These are phyloP conservation scores for Mustela nigripes DNA, from an alignment of 2,113 vertebrate genomes.

Conservation along the genomic window DNA sequence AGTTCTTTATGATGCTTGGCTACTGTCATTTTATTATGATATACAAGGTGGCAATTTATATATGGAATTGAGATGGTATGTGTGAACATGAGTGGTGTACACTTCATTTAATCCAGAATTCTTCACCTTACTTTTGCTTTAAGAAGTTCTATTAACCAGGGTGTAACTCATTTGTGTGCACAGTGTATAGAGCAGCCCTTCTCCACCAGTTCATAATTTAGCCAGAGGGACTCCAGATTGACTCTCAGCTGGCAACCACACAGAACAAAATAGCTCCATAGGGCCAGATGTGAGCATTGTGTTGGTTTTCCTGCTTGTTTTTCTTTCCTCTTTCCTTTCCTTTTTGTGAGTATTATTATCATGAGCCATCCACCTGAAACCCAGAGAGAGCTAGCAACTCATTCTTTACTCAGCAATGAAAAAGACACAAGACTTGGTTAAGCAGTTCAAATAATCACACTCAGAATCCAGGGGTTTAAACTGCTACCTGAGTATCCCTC, in stretches of 20 bases:
- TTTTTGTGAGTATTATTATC: slow-evolving; percentile 54
- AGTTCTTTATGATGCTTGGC: background rate
- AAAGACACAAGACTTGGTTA: slow-evolving; percentile 68
- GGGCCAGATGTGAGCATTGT: background rate
- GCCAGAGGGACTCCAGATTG: slow-evolving; percentile 43
- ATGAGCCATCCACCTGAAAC: slow-evolving; percentile 19
- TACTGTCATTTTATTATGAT: background rate
- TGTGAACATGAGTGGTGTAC: background rate
- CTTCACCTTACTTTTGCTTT: background rate
- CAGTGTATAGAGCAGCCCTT: background rate
- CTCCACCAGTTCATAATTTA: background rate
- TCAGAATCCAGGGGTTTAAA: slow-evolving; percentile 73
- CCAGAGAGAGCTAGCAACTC: background rate
- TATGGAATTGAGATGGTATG: background rate
- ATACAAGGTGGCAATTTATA: background rate
- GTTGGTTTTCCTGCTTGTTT: slow-evolving; percentile 29
- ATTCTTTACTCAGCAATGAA: slow-evolving; percentile 63
- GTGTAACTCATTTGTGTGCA: background rate
- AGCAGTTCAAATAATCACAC: slow-evolving; percentile 70
- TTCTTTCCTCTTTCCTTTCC: background rate
- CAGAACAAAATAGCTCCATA: background rate
- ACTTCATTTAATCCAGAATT: background rate
- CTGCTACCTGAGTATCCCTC: slow-evolving; percentile 32
- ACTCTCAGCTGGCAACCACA: slow-evolving; percentile 2
- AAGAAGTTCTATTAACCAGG: background rate